Percentiles rank a stretch among this genome's conserved stretches.
Conservation (phyloP, 2,113 vertebrate species). For the Syngnathus floridae region DNA sequence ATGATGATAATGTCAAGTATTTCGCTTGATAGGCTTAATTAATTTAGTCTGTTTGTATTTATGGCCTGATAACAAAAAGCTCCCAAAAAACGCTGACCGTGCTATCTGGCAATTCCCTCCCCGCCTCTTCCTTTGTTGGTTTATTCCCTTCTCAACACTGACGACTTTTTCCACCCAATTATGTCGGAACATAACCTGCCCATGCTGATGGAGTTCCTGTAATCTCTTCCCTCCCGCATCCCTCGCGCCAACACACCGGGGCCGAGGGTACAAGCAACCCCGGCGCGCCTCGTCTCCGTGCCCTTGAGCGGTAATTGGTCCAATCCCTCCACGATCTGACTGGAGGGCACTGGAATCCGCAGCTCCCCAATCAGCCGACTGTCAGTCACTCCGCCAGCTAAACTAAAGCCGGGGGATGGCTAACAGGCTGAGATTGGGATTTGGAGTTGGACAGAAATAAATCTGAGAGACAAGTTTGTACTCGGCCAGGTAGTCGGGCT, state of each 20-base stretch:
- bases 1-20: background rate
- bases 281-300: conserved; percentile 57
- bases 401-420: conserved; percentile 58
- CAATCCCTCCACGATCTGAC: conserved; percentile 63
- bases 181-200: conserved; percentile 38
- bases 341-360: conserved; percentile 62
- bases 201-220: conserved; percentile 34
- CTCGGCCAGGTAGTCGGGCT: conserved; percentile 46
- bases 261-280: conserved; percentile 49
- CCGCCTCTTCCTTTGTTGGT: conserved; percentile 15
- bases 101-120: conserved; percentile 18
- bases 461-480: conserved; percentile 59
- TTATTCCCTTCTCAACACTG: background rate
- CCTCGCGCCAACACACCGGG: conserved; percentile 39
- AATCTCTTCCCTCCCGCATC: conserved; percentile 40
- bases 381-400: conserved; percentile 62
- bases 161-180: conserved; percentile 41
- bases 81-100: background rate
- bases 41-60: background rate
- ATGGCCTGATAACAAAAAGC: background rate
- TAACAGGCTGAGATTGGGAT: conserved; percentile 60
- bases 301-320: conserved; percentile 68
- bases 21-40: conserved; percentile 2
- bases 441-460: conserved; percentile 60
- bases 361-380: conserved; percentile 58